Conservation (phyloP, 2,888 invertebrate genomes). For the Zygothrica quintamaculata region DNA sequence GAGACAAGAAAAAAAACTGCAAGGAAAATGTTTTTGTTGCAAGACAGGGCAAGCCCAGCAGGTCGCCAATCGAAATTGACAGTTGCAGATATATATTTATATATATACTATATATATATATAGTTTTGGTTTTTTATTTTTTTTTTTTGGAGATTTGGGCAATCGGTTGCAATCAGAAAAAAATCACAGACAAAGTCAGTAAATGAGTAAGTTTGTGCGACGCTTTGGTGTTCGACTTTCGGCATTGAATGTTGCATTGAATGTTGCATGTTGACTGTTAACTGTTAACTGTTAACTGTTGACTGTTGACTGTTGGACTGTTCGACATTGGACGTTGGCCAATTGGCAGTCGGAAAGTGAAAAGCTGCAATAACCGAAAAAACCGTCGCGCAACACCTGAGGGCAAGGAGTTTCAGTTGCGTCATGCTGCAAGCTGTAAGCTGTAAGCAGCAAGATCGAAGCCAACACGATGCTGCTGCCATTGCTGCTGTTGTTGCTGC, state of each 20-base stretch:
- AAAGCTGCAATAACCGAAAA: conserved; percentile 61
- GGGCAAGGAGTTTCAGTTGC: conserved; percentile 75
- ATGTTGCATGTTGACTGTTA: conserved; percentile 29
- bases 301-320: conserved; percentile 12
- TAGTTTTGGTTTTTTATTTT: conserved; percentile 27
- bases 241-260: conserved; percentile 60
- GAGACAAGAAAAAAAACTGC: conserved; percentile 20
- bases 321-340: conserved; percentile 45
- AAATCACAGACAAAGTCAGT: conserved; percentile 57
- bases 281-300: conserved; percentile 34
- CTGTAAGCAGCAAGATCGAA: conserved; percentile 1
- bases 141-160: conserved; percentile 46
- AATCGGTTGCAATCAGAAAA: conserved; percentile 45
- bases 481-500: conserved; percentile 15
- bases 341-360: conserved; percentile 72
- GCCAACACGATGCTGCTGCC: conserved; percentile 19
- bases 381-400: conserved; percentile 74
- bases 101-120: too few species aligned
- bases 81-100: conserved; percentile 80
- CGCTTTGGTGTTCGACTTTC: conserved; percentile 53
- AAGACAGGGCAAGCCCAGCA: conserved; percentile 73
- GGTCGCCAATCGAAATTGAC: conserved; percentile 80
- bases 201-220: conserved; percentile 70
- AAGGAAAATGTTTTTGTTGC: conserved; percentile 46
- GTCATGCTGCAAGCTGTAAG: conserved; percentile 45